Base-by-base conservation (phyloP, 1,140 invertebrate genomes). In the Drosophila teissieri region DNA sequence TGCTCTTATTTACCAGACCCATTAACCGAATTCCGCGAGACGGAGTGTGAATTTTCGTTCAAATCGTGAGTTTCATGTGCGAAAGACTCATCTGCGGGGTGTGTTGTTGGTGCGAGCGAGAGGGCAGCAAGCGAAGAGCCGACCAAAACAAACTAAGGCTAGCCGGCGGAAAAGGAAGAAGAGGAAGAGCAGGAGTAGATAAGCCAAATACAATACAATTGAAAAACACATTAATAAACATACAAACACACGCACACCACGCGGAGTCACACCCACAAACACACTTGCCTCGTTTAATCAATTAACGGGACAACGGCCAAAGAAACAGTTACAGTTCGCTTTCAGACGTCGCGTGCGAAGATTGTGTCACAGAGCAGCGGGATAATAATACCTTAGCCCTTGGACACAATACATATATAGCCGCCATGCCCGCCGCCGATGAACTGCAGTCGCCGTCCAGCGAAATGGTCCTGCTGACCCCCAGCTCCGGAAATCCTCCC, bases 371-470 rank as follows among this genome's bases (percentile, higher is more conserved):
- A n/a, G 42, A 34, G 54, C 55, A 11, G 24, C 52, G 27, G 46
- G 46, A 65, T 19, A 68, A 51, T 62, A 19, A 44, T 36, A 61
- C 8, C 4, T n/a, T 19, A 54, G 7, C 7, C 39, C 36, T 36
- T 39, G 34, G 52, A 24, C n/a, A 34, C 15, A 51, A 27, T 31
- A 31, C 31, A 31, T 31, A 22, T 2, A 37, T 24, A 39, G 53
- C 19, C 12, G 65, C 15, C 54, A 91, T 91, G 90, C 63, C 82
- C 45, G 45, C 73, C 15, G 69, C 51, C 44, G 78, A 57, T 15
- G 85, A 92, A n/a, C 44, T 92, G 52, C 91, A 90, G 42, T 92
- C 91, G 49, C 91, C 91, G 3, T 77, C 89, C n/a, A 92, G 91
- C 60, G 91, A 92, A 90, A 92, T 92, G 75, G 85, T 92, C 14